Evolutionary conservation across 2,113 vertebrate species (phyloP), one percentile per base, ranked within the genome.

Genomic region (Leptosomus discolor): DNA sequence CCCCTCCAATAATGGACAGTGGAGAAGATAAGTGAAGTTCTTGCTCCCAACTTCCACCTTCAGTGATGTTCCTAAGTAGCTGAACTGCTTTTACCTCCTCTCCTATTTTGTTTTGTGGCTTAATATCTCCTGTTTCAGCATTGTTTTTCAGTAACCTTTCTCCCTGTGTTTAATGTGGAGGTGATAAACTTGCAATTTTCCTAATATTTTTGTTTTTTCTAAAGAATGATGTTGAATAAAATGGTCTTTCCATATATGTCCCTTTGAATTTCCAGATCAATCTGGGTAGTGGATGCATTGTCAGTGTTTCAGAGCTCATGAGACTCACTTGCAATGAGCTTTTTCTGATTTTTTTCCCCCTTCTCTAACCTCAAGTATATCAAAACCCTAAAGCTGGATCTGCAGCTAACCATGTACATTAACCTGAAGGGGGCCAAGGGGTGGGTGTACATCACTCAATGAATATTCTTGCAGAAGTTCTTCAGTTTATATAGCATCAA

Each of bases 371-470:
- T 56, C 26, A 75, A 67, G 7, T 50, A 50, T 61, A 76, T 63
- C 23, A 29, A 54, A 86, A 43, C 8, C 6, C 4, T 50, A 56
- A 67, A 64, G 5, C 5, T 51, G 34, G 12, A 26, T 64, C 41
- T 80, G 22, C 41, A 57, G 12, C 30, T 85, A 78, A 85, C 64
- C 6, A 24, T 8, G 3, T 60, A 39, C 2, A 4, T 5, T 6
- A 19, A 19, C 9, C 30, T 43, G 12, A 6, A 84, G 20, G 17
- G 26, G 3, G 15, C 13, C 12, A 0, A 7, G 2, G 5, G 3
- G 2, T 8, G 1, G 30, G 12, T 61, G 32, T 11, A 20, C 9
- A 43, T 57, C 6, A 39, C 8, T 16, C 13, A 39, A 6, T n/a
- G 5, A 78, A 48, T 68, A 53, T 45, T 63, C 18, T 83, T 67